Conservation (phyloP, 2,113 vertebrate species). For the Atractosteus spatula region DNA sequence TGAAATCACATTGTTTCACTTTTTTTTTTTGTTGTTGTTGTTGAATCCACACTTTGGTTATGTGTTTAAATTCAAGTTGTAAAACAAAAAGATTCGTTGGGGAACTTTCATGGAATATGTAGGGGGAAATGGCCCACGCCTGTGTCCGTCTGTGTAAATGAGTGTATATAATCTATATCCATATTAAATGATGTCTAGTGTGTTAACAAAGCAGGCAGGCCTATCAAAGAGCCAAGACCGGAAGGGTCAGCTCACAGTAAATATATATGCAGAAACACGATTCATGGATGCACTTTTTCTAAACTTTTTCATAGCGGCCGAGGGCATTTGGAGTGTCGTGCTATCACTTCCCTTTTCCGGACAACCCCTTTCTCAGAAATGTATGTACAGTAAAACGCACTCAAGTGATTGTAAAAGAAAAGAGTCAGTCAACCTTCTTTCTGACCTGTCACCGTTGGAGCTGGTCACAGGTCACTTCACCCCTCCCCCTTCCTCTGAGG, state of each 20-base stretch:
- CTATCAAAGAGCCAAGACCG: not conserved
- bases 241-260: constrained; percentile 4
- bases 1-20: constrained; percentile 6
- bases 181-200: constrained; percentile 7
- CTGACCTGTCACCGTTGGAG: no score
- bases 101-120: not conserved
- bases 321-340: no score
- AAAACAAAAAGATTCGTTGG: not conserved
- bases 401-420: no score
- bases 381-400: no score
- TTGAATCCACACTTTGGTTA: no score
- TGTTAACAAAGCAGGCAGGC: not conserved
- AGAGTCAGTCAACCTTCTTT: no score
- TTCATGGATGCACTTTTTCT: constrained; percentile 7
- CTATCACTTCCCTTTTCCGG: no score
- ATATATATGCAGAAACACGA: constrained; percentile 13
- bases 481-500: no score
- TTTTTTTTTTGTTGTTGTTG: not conserved
- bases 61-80: not conserved
- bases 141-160: not conserved
- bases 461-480: no score
- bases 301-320: no score
- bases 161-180: constrained; percentile 10
- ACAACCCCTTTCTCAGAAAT: no score
- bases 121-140: not conserved